Evolutionary conservation across 92 coral and sea anemone species (phyloP), one percentile per base, ranked within the genome.

Genomic region (Epizoanthus stellaris): DNA sequence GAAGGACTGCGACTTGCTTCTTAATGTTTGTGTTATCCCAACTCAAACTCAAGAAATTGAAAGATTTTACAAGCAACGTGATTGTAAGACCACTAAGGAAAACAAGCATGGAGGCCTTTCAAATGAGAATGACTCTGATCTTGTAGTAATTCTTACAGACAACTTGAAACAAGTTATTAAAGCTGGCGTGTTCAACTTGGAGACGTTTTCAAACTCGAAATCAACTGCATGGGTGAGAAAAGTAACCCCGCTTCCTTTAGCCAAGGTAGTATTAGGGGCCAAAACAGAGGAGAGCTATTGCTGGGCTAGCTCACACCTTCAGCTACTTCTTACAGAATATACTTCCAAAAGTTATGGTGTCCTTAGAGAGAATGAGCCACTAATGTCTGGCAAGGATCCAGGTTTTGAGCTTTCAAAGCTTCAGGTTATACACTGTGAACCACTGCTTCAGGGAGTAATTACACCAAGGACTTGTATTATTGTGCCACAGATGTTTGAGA

Each of bases 391-490:
- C n/a, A 9, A 3, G 19, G 10, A n/a, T 34, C 13, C 16, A 38
- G n/a, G 21, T 19, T 14, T 17, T 2, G 63, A 39, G 36, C 19
- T 19, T 17, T 23, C 70, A 62, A 56, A 38, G 16, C 59, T 77
- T 60, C 57, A 42, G 13, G 21, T 86, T n/a, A 64, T 91, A 5
- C 88, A 87, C 39, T 87, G 93, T 63, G 91, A 93, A n/a, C 97
- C 97, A 79, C 71, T 87, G 17, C 30, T 60, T 8, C 97, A 91
- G 87, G 95, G 97, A 16, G 43, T 67, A 4, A 13, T 89, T 81
- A 86, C 92, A 61, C 65, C 81, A 43, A 80, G 75, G 42, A 89
- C 90, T 14, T 89, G 80, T 67, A n/a, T 81, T 45, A 70, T 89
- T 20, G 67, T 86, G 10, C 43, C 90, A 4, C 81, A 82, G 72